phyloP scores from a whole-genome alignment of 2,888 invertebrate species.

The Caradrina kadenii region DNA sequence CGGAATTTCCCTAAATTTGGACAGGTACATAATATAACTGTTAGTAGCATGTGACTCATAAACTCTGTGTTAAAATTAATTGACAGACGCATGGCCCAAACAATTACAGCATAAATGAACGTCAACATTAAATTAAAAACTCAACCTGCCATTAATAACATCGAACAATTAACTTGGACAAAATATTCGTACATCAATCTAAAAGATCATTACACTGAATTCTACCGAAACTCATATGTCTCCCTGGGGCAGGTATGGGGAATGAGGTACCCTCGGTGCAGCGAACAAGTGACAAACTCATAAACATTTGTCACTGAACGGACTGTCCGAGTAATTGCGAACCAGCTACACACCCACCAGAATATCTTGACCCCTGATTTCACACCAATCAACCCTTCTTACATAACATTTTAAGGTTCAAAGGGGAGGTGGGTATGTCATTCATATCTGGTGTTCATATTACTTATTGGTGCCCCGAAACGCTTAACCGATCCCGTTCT shows the following conservation, averaged over 20 bases:
- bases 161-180: constrained; percentile 64
- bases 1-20: neutral
- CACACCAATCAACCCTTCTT: constrained; percentile 34
- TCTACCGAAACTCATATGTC: constrained; percentile 72
- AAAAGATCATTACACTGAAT: constrained; percentile 81
- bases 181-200: constrained; percentile 73
- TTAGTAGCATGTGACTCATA: neutral
- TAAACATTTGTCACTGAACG: constrained; percentile 89
- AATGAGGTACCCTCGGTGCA: constrained; percentile 78
- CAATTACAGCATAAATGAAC: constrained; percentile 32
- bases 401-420: neutral
- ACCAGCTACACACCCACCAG: constrained; percentile 79
- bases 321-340: constrained; percentile 86
- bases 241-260: constrained; percentile 76
- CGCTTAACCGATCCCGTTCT: constrained; percentile 89
- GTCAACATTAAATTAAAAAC: constrained; percentile 59
- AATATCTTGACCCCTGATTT: constrained; percentile 66
- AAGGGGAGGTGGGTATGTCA: constrained; percentile 65
- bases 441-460: constrained; percentile 71
- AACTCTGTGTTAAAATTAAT: constrained; percentile 18
- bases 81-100: constrained; percentile 33
- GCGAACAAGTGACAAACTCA: constrained; percentile 88
- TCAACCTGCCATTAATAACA: constrained; percentile 57
- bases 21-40: neutral
- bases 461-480: constrained; percentile 90